A percentile compares a stretch with the other conserved stretches of the same genome.
Conservation (phyloP, 2,113 vertebrate genomes). For the Chlorocebus sabaeus region DNA sequence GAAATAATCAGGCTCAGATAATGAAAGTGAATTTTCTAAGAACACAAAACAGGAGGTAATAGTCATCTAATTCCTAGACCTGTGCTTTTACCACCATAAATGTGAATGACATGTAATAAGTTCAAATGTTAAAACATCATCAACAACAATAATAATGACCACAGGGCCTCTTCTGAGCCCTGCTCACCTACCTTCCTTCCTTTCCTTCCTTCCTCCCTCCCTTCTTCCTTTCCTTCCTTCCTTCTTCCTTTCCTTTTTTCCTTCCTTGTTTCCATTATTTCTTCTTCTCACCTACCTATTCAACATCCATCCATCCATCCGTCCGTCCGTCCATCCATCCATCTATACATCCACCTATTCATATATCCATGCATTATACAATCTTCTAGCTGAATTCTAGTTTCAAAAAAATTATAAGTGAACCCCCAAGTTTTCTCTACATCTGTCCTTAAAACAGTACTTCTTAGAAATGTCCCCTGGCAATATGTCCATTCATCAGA, state of each 20-base stretch:
- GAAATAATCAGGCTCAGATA: constrained; percentile 43
- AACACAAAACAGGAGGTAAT: not conserved
- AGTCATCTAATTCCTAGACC: not conserved
- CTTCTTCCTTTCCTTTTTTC: not conserved
- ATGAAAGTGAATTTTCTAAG: constrained; percentile 33
- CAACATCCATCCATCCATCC: no score
- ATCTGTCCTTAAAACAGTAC: not conserved
- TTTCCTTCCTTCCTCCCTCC: not conserved
- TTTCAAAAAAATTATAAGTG: not conserved
- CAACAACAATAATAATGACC: not conserved
- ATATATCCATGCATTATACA: not conserved
- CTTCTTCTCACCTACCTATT: not conserved
- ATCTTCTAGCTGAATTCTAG: not conserved
- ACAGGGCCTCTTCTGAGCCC: not conserved
- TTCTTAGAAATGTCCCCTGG: not conserved
- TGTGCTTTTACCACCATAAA: not conserved
- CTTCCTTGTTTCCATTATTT: not conserved
- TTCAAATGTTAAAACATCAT: not conserved
- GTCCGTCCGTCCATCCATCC: not conserved
- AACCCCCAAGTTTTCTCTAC: not conserved
- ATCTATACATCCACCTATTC: not conserved
- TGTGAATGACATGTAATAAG: not conserved
- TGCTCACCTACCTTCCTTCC: not conserved
- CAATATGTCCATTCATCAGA: not conserved
- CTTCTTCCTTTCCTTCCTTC: not conserved